Conservation (phyloP, 2,113 vertebrate genomes). For the Hepsetus odoe region DNA sequence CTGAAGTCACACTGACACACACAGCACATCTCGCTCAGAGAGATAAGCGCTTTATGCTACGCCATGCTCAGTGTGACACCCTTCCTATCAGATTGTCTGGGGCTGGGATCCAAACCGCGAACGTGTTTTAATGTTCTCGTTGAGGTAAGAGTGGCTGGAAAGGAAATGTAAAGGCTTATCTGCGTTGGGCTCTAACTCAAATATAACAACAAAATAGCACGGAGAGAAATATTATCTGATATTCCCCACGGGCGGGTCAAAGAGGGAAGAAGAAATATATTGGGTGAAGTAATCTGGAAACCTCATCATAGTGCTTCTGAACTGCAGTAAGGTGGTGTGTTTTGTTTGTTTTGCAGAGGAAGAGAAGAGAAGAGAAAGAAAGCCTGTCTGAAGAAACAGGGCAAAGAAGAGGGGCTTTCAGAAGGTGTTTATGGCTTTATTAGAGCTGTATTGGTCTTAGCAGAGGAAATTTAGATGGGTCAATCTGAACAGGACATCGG, state of each 20-base stretch:
- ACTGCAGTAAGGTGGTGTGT: not conserved
- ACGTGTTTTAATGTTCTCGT: conserved; percentile 9
- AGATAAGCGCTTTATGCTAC: conserved; percentile 63
- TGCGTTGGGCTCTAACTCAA: conserved; percentile 13
- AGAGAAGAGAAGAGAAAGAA: not conserved
- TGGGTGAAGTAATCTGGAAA: not conserved
- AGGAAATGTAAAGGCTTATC: conserved; percentile 46
- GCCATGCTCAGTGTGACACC: conserved; percentile 23
- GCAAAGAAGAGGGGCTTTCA: conserved; percentile 17
- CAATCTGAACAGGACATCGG: not conserved
- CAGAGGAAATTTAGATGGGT: not conserved
- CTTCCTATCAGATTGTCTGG: conserved; percentile 45
- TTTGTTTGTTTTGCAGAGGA: no score
- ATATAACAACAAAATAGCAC: conserved; percentile 18
- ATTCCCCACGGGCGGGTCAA: not conserved
- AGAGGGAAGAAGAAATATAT: not conserved
- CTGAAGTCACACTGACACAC: conserved; percentile 48
- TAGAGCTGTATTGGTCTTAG: not conserved
- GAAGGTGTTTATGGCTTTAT: not conserved
- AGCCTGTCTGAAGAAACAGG: not conserved
- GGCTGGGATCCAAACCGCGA: not conserved
- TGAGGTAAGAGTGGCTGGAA: conserved; percentile 2
- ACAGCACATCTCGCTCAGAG: conserved; percentile 46
- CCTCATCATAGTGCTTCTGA: not conserved
- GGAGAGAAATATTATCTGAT: conserved; percentile 18